Base-by-base conservation (phyloP, 2,797 vertebrate genomes). In the Aldrovandia affinis region DNA sequence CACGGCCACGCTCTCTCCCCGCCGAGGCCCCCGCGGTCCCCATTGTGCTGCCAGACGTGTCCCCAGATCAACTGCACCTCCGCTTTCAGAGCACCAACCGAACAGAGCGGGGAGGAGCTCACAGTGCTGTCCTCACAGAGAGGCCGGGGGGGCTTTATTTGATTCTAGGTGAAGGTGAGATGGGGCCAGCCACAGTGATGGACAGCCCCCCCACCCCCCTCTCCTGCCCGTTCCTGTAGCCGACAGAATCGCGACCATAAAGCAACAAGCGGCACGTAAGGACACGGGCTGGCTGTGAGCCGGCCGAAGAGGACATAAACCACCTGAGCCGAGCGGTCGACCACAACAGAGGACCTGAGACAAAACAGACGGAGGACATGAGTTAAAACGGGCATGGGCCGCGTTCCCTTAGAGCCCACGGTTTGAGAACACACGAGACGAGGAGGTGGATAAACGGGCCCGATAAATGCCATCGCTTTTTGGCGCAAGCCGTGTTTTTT, bases 361-460 rank as follows among this genome's bases (percentile, higher is more conserved):
- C 70, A 70, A 25, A 44, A 75, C 68, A 15, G 3, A 22, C 33
- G 2, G 39, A 25, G 36, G 39, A n/a, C 6, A 7, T 50, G 47
- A 75, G 36, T 25, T 25, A 44, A 75, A 73, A 42, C 0, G 15
- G 18, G 33, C 14, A 28, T 6, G 59, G 14, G 10, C 25, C 28
- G 25, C 22, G 9, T 61, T 61, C n/a, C n/a, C 61, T 12, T 18
- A 22, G 57, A 59, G 22, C 57, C 57, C 20, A 1, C 22, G 3
- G 63, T 73, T 73, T 39, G 68, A 36, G 22, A 73, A 73, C 68
- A 73, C 68, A 39, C 39, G 68, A 73, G 20, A 36, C 68, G 68
- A 8, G 33, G 33, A 10, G 36, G 68, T 39, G 68, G 12, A 33
- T 22, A 39, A 33, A 33, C n/a, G 68, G 36, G 42, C 15, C 36